These are phyloP conservation scores for Oopsacas minuta DNA, from an alignment of 37 sponge, comb jelly and placozoan species.

Conservation along the genomic window DNA sequence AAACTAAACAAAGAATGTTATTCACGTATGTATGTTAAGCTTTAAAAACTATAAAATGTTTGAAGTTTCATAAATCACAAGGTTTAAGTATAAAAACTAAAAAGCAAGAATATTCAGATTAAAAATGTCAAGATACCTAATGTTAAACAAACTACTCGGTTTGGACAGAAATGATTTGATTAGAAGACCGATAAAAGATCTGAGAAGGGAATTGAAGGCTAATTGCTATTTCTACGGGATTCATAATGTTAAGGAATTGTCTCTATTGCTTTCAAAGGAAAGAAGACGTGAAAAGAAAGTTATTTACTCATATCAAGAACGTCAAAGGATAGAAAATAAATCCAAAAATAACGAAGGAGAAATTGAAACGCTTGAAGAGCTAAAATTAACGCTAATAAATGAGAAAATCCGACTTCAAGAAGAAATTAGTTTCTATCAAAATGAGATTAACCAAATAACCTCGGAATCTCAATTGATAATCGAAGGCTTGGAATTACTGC, in stretches of 20 bases:
- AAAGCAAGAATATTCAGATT: neutral
- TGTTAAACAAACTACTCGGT: neutral
- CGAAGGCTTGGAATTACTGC: neutral
- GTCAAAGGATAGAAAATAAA: neutral
- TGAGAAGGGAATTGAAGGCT: neutral
- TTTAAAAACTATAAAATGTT: neutral
- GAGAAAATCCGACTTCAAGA: neutral
- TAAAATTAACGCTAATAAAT: neutral
- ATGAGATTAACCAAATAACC: neutral
- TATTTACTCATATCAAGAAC: neutral
- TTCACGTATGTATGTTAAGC: neutral
- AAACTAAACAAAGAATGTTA: neutral
- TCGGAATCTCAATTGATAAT: neutral
- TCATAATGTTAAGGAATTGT: neutral
- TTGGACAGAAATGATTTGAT: neutral
- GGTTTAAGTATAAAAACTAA: too few relatives aligned
- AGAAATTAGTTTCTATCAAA: neutral
- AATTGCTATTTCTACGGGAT: neutral
- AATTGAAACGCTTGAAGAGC: neutral
- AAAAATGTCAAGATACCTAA: neutral
- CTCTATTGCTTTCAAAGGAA: neutral
- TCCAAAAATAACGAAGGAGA: neutral
- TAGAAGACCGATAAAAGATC: neutral
- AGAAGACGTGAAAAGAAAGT: constrained; percentile 11
- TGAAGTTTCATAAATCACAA: neutral